These are phyloP conservation scores for Drosophila fungiperda DNA, from an alignment of 2,888 invertebrate genomes.

Conservation along the genomic window DNA sequence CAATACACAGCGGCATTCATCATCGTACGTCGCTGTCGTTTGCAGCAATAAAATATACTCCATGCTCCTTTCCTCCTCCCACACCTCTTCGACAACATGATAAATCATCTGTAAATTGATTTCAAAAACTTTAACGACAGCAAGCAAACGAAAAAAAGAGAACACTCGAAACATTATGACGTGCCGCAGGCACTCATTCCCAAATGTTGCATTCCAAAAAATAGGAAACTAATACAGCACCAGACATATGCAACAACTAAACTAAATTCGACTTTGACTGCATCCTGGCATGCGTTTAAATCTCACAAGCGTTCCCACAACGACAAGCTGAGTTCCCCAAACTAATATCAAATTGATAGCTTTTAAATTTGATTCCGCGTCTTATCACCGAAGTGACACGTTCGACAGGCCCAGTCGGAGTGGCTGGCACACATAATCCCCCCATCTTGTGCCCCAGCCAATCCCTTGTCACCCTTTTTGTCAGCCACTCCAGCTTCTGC, in stretches of 20 bases:
- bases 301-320: constrained; percentile 47
- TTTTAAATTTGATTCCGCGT: constrained; percentile 83
- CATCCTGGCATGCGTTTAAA: constrained; percentile 61
- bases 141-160: constrained; percentile 34
- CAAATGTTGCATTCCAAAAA: constrained; percentile 31
- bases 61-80: not conserved
- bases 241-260: constrained; percentile 20
- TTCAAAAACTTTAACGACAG: constrained; percentile 69
- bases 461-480: not conserved
- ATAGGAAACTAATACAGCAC: constrained; percentile 13
- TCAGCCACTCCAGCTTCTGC: not conserved
- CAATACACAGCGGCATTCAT: constrained; percentile 78
- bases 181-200: constrained; percentile 42
- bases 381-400: constrained; percentile 73
- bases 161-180: constrained; percentile 48
- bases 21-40: constrained; percentile 69
- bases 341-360: constrained; percentile 82
- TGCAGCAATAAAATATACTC: constrained; percentile 43
- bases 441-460: not conserved
- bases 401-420: constrained; percentile 63
- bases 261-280: constrained; percentile 33
- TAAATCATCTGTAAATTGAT: constrained; percentile 79
- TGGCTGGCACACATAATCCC: constrained; percentile 18
- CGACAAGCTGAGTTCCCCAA: constrained; percentile 58
- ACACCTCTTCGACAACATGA: constrained; percentile 55